A percentile compares a stretch with the other conserved stretches of the same genome.
Conservation (phyloP, 2,797 vertebrate species). For the Phoeniculus purpureus region DNA sequence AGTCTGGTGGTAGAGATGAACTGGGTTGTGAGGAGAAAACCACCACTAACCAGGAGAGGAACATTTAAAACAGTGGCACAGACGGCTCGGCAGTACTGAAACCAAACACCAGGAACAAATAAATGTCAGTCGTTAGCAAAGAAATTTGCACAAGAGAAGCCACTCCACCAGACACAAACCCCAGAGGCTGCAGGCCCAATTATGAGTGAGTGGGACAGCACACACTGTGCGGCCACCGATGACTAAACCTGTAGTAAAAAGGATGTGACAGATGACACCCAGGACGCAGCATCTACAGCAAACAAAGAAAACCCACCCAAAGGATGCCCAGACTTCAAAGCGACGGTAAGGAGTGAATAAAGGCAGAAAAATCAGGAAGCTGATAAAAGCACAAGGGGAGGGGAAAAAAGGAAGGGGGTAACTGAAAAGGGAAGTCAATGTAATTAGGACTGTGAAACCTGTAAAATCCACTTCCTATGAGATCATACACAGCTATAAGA, state of each 20-base stretch:
- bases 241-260: not conserved
- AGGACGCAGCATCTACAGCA: slow-evolving; percentile 15
- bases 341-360: slow-evolving; percentile 26
- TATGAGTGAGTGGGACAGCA: not conserved
- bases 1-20: not conserved
- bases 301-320: slow-evolving; percentile 36
- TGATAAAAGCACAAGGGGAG: slow-evolving; percentile 24
- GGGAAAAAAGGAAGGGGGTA: not conserved
- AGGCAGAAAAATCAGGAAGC: slow-evolving; percentile 34
- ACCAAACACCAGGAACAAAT: slow-evolving; percentile 1
- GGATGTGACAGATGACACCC: slow-evolving; percentile 22
- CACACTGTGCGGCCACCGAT: not conserved
- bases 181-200: not conserved
- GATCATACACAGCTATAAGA: not conserved
- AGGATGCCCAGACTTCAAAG: slow-evolving; percentile 35
- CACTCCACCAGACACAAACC: not conserved
- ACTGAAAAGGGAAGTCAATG: slow-evolving; percentile 19
- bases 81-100: not conserved
- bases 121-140: not conserved
- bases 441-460: slow-evolving; percentile 15
- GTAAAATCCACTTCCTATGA: not conserved
- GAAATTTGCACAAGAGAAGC: not conserved
- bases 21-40: not conserved
- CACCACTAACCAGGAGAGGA: not conserved
- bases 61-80: not conserved